Conservation (phyloP, 2,888 invertebrate genomes). For the Hypolimnas misippus region DNA sequence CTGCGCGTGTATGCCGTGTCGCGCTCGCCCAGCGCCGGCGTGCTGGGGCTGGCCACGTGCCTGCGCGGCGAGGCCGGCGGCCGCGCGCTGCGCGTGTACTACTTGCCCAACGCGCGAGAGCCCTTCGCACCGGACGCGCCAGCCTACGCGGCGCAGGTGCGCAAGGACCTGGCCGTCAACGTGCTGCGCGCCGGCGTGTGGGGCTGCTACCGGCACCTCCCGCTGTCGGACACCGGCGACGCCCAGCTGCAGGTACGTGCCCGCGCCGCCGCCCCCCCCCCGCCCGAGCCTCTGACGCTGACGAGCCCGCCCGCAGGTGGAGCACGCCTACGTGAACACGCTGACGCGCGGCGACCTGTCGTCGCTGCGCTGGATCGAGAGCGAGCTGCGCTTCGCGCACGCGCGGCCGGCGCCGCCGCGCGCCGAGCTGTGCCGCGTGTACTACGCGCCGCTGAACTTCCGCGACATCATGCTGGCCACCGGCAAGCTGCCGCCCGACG, state of each 20-base stretch:
- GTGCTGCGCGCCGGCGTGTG: conserved; percentile 91
- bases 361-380: conserved; percentile 96
- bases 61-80: conserved; percentile 95
- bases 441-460: conserved; percentile 98
- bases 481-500: conserved; percentile 98
- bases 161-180: conserved; percentile 93
- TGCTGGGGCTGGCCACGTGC: conserved; percentile 95
- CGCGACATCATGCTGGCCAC: conserved; percentile 99
- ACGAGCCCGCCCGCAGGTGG: conserved; percentile 84
- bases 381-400: conserved; percentile 79
- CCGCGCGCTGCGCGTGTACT: conserved; percentile 88
- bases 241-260: conserved; percentile 77
- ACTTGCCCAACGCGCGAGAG: conserved; percentile 86
- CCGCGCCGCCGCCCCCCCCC: neutral
- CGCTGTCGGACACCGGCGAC: conserved; percentile 77
- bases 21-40: conserved; percentile 88
- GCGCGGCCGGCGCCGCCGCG: conserved; percentile 66
- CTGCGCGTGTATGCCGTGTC: conserved; percentile 87
- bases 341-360: conserved; percentile 96
- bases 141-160: conserved; percentile 86
- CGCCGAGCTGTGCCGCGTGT: conserved; percentile 91
- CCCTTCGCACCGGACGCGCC: conserved; percentile 84
- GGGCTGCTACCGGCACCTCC: conserved; percentile 94
- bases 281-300: neutral
- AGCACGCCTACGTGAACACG: conserved; percentile 98